Conservation (phyloP, 2,113 vertebrate genomes). For the Vulpes lagopus region DNA sequence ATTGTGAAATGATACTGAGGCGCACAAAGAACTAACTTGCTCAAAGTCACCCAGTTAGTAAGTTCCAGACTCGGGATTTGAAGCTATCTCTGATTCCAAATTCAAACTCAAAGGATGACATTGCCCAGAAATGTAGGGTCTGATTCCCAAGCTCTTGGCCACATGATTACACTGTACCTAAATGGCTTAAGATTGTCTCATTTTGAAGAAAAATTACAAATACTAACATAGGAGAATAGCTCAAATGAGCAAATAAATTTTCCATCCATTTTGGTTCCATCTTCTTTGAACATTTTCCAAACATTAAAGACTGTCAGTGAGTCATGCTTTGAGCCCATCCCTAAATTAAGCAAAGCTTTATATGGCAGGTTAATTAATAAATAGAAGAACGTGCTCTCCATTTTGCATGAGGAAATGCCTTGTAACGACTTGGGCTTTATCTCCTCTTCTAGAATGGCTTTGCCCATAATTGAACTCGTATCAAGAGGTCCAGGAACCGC, state of each 20-base stretch:
- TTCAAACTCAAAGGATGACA: background rate
- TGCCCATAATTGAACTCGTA: background rate
- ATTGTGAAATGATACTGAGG: background rate
- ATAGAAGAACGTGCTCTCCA: background rate
- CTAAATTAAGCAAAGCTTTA: conserved; percentile 66
- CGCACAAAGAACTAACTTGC: conserved; percentile 39
- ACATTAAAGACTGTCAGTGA: conserved; percentile 53
- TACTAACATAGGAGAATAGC: background rate
- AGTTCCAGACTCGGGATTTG: background rate
- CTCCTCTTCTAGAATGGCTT: background rate
- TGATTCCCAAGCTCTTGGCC: background rate
- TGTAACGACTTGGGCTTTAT: background rate
- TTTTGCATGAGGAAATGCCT: background rate
- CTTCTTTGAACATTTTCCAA: conserved; percentile 69
- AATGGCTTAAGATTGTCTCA: background rate
- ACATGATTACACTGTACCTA: background rate
- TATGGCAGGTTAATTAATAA: conserved; percentile 47
- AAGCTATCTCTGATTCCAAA: background rate
- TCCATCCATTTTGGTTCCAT: conserved; percentile 49
- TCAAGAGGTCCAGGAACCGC: background rate
- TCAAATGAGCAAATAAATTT: conserved; percentile 34
- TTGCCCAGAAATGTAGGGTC: conserved; percentile 24
- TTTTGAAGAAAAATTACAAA: conserved; percentile 37
- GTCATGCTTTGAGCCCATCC: conserved; percentile 47
- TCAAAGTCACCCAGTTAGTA: background rate